Base-by-base conservation (phyloP, 2,888 invertebrate species). In the Blastobasis lacticolella region DNA sequence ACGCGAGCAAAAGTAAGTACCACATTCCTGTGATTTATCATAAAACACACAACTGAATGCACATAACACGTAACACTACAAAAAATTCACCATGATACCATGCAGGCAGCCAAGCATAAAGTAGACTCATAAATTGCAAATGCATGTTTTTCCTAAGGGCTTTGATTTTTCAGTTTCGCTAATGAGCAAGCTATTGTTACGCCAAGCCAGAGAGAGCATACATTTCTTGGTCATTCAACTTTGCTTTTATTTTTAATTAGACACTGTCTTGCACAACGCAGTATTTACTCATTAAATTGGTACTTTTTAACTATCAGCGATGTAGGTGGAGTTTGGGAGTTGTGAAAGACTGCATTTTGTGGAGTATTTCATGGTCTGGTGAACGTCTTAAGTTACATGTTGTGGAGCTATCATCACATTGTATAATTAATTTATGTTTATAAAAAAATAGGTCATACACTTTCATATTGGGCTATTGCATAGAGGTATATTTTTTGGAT, bases 61-160 rank as follows among this genome's bases (percentile, higher is more conserved):
- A 9, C n/a, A n/a, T 43, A 10, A n/a, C n/a, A 43, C 1, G 5
- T 10, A 43, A 43, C n/a, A n/a, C 10, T 43, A 46, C 47, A 49
- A 48, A 43, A 50, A 47, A 45, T 23, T 23, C 23, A 23, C 23
- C 45, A 49, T 52, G 54, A 58, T 53, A 56, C 52, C 37, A 50
- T 49, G 43, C 55, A 55, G 46, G 50, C 49, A 51, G 46, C 62
- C 53, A 51, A 62, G 47, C 60, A 57, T 50, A 45, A 44, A 58
- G 51, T 45, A 50, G 49, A 54, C 41, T 51, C 54, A 56, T 60
- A 61, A 63, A 60, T 63, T 60, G 61, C 60, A 60, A 61, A 62
- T 59, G 54, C 38, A 46, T 48, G 50, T 53, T 57, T 56, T 57
- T 55, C 45, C 55, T 53, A 54, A 56, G 59, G 55, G 48, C 58